Evolutionary conservation across 2,888 invertebrate species (phyloP).

Genomic region (Amphipoea oculea): DNA sequence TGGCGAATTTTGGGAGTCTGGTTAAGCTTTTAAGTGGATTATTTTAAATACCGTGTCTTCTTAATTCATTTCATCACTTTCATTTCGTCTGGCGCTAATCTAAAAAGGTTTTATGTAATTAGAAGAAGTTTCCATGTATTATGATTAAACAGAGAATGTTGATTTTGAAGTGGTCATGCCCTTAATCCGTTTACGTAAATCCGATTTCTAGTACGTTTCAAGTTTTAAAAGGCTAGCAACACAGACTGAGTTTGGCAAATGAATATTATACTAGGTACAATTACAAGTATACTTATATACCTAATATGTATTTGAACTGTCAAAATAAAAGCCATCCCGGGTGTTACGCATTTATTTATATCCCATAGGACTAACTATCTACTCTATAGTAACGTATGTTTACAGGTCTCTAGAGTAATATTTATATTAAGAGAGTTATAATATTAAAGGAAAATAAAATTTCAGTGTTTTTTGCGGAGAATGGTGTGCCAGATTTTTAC

Average conservation of each 20-base stretch:
- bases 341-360: too few species aligned
- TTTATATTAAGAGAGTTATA: background rate
- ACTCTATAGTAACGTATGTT: background rate
- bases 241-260: background rate
- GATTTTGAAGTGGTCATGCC: background rate
- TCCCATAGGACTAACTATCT: too few species aligned
- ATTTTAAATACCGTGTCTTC: background rate
- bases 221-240: background rate
- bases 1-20: background rate
- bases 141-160: background rate
- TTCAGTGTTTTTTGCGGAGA: too few species aligned
- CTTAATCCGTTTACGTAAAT: conserved; percentile 16
- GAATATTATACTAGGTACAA: background rate
- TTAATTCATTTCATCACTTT: background rate
- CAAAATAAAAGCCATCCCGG: too few species aligned
- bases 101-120: conserved; percentile 13
- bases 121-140: background rate
- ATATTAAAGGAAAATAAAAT: background rate
- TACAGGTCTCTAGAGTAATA: background rate
- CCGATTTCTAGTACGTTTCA: background rate
- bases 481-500: too few species aligned
- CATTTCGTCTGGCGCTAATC: conserved; percentile 15
- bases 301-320: too few species aligned
- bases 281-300: too few species aligned
- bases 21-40: background rate